Conservation (phyloP, 23 tunicate species). For the Ascidia mentula region DNA sequence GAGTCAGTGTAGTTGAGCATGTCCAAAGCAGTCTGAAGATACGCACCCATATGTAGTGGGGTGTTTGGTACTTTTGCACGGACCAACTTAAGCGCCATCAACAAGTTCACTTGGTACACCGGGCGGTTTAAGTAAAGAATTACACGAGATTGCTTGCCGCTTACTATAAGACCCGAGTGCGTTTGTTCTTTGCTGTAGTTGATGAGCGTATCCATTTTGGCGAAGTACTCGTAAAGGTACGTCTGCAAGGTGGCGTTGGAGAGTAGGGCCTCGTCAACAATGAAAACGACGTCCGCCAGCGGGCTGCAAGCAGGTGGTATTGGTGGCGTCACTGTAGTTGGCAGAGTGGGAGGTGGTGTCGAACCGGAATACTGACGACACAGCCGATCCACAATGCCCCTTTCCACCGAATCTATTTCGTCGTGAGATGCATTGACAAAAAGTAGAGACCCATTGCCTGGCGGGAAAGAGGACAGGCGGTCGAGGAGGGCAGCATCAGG, state of each 20-base stretch:
- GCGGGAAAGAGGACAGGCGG: neutral
- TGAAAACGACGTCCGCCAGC: slow-evolving; percentile 25
- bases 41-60: slow-evolving; percentile 1
- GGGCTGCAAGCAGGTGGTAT: slow-evolving; percentile 12
- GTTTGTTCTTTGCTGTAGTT: neutral
- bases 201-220: slow-evolving; percentile 6
- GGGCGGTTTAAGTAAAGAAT: neutral
- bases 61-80: neutral
- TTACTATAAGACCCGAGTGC: slow-evolving; percentile 24
- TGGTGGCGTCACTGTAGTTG: neutral
- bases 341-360: slow-evolving; percentile 5
- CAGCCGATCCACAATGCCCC: neutral
- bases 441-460: neutral
- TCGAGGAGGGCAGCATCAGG: neutral
- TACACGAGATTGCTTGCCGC: neutral
- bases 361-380: slow-evolving; percentile 14
- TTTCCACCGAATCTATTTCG: neutral
- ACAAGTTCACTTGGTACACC: neutral
- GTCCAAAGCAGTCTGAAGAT: neutral
- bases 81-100: neutral
- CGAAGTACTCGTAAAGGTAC: slow-evolving; percentile 2
- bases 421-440: neutral
- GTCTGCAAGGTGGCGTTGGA: neutral
- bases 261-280: slow-evolving; percentile 29
- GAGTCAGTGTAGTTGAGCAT: slow-evolving; percentile 6